phyloP scores from a whole-genome alignment of 2,113 vertebrate genomes.

The Alaudala cheleensis region DNA sequence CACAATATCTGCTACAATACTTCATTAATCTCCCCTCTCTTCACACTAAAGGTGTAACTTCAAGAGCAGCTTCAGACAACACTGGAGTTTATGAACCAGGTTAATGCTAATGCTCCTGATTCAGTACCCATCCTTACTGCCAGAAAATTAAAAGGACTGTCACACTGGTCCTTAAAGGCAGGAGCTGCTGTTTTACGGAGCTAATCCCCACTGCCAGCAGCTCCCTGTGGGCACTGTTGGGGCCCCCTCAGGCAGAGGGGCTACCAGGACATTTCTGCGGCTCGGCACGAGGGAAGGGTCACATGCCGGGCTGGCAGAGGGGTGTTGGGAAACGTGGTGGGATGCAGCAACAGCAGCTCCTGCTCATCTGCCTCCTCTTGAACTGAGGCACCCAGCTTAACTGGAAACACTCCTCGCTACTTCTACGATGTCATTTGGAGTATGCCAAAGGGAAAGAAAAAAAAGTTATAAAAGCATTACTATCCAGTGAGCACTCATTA shows the following conservation, averaged over 20 bases:
- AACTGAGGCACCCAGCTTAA: not conserved
- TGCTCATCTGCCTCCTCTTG: not conserved
- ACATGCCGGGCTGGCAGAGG: slow-evolving; percentile 37
- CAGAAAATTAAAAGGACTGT: not conserved
- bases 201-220: not conserved
- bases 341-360: not conserved
- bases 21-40: not conserved
- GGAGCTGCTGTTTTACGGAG: not conserved
- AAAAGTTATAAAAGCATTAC: not conserved
- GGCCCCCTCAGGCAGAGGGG: not conserved
- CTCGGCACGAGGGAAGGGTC: not conserved
- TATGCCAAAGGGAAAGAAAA: slow-evolving; percentile 17
- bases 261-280: slow-evolving; percentile 25
- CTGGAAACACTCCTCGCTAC: slow-evolving; percentile 15
- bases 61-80: not conserved
- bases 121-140: not conserved
- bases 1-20: not conserved
- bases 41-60: not conserved
- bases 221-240: not conserved
- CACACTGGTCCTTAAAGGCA: not conserved
- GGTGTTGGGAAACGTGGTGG: slow-evolving; percentile 44
- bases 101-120: not conserved
- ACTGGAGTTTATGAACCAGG: not conserved
- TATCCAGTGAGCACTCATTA: not conserved
- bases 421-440: slow-evolving; percentile 7